Evolutionary conservation across 2,797 vertebrate genomes (phyloP).

Genomic region (Platalea minor): DNA sequence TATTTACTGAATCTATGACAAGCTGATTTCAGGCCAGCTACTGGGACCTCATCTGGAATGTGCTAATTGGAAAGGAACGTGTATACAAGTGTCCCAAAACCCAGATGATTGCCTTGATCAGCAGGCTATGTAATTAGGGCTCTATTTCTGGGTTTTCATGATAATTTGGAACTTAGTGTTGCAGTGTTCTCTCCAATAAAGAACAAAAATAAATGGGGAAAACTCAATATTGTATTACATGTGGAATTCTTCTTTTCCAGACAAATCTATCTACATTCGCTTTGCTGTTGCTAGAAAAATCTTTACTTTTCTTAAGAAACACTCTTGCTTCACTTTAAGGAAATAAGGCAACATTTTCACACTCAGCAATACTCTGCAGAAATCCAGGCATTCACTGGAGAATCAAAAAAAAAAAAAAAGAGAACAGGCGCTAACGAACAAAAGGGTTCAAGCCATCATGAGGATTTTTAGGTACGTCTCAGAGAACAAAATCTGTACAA

Average conservation of each 20-base stretch:
- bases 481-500: background rate
- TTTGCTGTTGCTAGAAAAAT: background rate
- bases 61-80: slow-evolving; percentile 46
- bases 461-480: background rate
- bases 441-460: background rate
- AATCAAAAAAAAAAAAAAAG: background rate
- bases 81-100: slow-evolving; percentile 37
- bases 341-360: background rate
- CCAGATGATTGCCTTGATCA: slow-evolving; percentile 52
- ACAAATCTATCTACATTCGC: background rate
- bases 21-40: slow-evolving; percentile 19
- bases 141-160: slow-evolving; percentile 2
- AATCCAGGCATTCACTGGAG: background rate
- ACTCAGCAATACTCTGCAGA: background rate
- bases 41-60: slow-evolving; percentile 56
- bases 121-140: slow-evolving; percentile 37
- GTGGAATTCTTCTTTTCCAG: background rate
- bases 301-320: background rate
- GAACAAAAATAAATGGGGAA: background rate
- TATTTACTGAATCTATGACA: background rate
- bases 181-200: background rate
- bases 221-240: background rate
- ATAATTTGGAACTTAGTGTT: background rate
- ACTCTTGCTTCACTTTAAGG: background rate
- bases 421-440: background rate